Percentiles rank a stretch among this genome's conserved stretches.
These are phyloP conservation scores for Dysidea cf. avara DNA, from an alignment of 37 sponge, comb jelly and placozoan species.

Conservation along the genomic window DNA sequence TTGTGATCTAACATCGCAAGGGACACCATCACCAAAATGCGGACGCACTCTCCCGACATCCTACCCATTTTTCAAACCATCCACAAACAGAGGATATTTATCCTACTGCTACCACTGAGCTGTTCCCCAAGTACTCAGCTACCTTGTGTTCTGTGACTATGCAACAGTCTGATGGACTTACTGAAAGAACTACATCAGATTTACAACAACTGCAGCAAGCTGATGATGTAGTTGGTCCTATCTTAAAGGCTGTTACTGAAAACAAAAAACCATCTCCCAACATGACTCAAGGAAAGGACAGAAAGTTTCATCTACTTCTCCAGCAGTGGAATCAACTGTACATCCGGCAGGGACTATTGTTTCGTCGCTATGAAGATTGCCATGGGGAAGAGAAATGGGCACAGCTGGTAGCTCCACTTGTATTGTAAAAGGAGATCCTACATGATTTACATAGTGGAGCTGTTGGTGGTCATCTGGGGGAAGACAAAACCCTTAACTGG, in stretches of 20 bases:
- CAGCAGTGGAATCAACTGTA: too few species aligned
- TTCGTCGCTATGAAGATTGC: too few species aligned
- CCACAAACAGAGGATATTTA: too few species aligned
- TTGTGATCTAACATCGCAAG: background rate
- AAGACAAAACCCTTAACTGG: too few species aligned
- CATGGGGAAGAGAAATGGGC: too few species aligned
- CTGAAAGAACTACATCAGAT: too few species aligned
- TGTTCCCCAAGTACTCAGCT: background rate
- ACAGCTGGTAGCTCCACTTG: slow-evolving; percentile 1
- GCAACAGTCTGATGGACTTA: background rate
- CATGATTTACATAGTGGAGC: slow-evolving; percentile 2
- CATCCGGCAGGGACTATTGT: too few species aligned
- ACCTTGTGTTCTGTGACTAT: background rate
- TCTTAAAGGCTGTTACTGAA: background rate
- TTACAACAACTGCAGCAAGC: background rate
- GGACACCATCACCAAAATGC: slow-evolving; percentile 6
- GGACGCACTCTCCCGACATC: slow-evolving; percentile 8
- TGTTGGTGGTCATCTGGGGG: background rate
- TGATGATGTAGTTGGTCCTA: slow-evolving; percentile 1
- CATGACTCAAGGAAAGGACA: too few species aligned
- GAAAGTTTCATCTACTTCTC: too few species aligned
- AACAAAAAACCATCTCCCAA: background rate
- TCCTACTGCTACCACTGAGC: too few species aligned
- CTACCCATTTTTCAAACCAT: background rate
- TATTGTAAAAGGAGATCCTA: background rate